These are phyloP conservation scores for Phacellophora camtschatica DNA, from an alignment of 30 jellyfish, hydroid and myxozoan species.

Conservation along the genomic window DNA sequence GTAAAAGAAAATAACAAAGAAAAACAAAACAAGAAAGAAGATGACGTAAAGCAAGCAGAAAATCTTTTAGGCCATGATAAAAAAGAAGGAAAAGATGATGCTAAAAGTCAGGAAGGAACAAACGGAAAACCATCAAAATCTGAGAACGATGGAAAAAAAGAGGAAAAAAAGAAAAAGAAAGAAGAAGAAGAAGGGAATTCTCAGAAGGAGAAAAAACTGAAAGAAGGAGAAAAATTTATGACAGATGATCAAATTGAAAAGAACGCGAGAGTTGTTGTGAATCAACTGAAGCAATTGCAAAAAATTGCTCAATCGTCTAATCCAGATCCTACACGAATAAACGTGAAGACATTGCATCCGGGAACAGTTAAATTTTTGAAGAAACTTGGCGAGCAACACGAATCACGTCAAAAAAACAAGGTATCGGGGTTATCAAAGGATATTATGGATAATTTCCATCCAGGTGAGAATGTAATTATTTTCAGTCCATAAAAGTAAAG, in stretches of 20 bases:
- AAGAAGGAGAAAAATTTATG: constrained; percentile 19
- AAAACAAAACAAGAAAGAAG: not conserved
- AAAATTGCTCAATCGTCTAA: constrained; percentile 89
- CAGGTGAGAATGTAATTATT: not conserved
- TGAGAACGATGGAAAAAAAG: not conserved
- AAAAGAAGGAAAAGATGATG: not conserved
- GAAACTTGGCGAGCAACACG: constrained; percentile 94
- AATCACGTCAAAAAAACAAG: constrained; percentile 1
- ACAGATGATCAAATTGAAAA: constrained; percentile 83
- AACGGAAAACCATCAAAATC: not conserved
- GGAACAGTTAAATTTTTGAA: constrained; percentile 90
- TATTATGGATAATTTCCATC: not conserved
- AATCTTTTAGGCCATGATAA: constrained; percentile 39
- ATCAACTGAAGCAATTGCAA: constrained; percentile 85
- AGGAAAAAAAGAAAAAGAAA: not conserved
- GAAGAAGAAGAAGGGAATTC: not conserved
- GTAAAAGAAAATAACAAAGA: not conserved
- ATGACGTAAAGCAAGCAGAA: constrained; percentile 24
- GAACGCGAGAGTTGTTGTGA: constrained; percentile 81
- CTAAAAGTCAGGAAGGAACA: not conserved
- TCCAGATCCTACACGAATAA: constrained; percentile 94
- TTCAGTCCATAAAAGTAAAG: no score
- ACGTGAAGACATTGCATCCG: constrained; percentile 90
- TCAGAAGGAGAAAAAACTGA: not conserved
- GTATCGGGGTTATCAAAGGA: not conserved